Percentiles rank a stretch among this genome's conserved stretches.
Evolutionary conservation across 2,888 invertebrate genomes (phyloP).

Genomic region (Rapana venosa): DNA sequence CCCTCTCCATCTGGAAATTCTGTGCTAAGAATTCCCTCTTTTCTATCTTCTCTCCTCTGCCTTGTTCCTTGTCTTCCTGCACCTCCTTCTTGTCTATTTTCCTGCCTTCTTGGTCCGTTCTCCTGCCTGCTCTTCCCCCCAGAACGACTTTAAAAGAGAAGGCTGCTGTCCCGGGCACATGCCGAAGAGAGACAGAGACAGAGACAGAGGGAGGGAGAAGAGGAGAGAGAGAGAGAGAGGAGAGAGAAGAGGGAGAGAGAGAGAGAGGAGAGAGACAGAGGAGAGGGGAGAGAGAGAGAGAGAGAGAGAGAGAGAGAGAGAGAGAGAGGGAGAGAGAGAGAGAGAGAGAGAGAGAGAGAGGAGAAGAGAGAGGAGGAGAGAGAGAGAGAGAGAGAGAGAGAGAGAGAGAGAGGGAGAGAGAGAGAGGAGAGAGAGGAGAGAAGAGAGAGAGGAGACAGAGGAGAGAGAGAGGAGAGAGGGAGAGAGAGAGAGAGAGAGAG

Average conservation of each 20-base stretch:
- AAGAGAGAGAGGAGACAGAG: neutral
- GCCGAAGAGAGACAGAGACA: neutral
- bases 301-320: neutral
- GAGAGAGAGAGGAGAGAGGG: too few relatives aligned
- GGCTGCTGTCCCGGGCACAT: neutral
- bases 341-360: neutral
- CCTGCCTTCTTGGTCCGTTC: too few relatives aligned
- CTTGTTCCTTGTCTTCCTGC: too few relatives aligned
- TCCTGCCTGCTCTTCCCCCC: too few relatives aligned
- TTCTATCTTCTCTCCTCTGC: too few relatives aligned
- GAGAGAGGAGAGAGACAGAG: neutral
- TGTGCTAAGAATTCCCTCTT: too few relatives aligned
- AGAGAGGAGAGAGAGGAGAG: neutral
- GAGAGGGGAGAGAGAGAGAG: neutral
- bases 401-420: neutral
- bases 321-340: neutral
- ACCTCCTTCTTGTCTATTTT: too few relatives aligned
- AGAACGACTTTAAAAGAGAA: too few relatives aligned
- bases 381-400: neutral
- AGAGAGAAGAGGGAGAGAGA: neutral
- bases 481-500: neutral
- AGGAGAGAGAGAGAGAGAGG: neutral
- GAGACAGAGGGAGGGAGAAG: neutral
- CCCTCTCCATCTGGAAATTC: too few relatives aligned
- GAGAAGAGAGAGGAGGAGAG: neutral